Conservation (phyloP, 2,113 vertebrate species). For the Pygoscelis antarcticus region DNA sequence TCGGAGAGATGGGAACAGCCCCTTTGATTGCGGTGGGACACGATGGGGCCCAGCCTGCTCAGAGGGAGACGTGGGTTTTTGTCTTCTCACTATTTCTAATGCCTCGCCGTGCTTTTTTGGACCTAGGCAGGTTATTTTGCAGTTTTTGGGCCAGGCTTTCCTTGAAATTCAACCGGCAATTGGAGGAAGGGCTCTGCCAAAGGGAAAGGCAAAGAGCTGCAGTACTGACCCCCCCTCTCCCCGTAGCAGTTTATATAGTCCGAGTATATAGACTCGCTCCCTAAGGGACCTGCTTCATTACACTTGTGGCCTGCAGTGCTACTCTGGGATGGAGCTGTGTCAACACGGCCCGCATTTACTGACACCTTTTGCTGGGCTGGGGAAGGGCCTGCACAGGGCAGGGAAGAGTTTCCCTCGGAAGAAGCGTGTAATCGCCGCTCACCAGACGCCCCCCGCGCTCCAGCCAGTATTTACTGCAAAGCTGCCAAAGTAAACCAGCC, state of each 20-base stretch:
- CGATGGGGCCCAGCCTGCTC: background rate
- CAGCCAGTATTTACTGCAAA: constrained; percentile 66
- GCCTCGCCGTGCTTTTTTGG: rapidly evolving
- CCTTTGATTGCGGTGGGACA: background rate
- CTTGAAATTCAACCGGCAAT: background rate
- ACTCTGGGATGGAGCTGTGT: constrained; percentile 56
- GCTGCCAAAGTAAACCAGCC: constrained; percentile 66
- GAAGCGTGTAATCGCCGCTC: constrained; percentile 64
- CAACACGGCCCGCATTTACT: constrained; percentile 70
- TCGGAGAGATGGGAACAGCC: background rate
- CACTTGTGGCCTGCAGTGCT: constrained; percentile 63
- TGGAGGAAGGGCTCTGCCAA: background rate
- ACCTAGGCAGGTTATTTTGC: background rate
- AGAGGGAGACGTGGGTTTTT: rapidly evolving
- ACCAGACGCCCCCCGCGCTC: constrained; percentile 69
- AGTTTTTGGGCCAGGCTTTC: background rate
- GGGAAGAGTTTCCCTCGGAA: constrained; percentile 76
- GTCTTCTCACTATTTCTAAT: background rate
- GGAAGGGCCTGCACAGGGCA: constrained; percentile 66
- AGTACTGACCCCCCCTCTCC: background rate
- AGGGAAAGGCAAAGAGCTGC: background rate
- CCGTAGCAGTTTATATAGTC: constrained; percentile 68
- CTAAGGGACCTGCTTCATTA: constrained; percentile 72
- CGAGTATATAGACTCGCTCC: constrained; percentile 47
- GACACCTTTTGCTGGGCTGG: constrained; percentile 76